A percentile compares a stretch with the other conserved stretches of the same genome.
These are phyloP conservation scores for Ictidomys tridecemlineatus DNA, from an alignment of 2,113 vertebrate genomes.

Conservation along the genomic window DNA sequence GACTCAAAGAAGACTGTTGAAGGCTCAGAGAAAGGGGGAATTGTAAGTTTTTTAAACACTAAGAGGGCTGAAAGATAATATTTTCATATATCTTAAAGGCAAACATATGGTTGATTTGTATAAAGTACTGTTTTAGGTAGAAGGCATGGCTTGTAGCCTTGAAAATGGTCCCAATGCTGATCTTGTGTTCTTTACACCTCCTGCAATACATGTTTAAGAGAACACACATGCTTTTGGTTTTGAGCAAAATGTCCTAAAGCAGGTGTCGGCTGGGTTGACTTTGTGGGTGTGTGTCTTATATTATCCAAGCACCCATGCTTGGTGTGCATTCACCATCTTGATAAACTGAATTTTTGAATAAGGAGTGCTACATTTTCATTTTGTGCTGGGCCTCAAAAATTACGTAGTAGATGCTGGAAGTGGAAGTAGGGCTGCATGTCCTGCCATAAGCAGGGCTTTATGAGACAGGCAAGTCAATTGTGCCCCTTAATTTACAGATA, in stretches of 20 bases:
- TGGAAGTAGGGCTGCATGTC: not conserved
- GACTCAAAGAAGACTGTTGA: not conserved
- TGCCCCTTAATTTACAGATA: not conserved
- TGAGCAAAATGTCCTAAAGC: not conserved
- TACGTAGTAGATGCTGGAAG: not conserved
- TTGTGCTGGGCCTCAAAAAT: not conserved
- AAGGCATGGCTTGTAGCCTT: slow-evolving; percentile 6
- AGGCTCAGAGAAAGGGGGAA: not conserved
- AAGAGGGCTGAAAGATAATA: not conserved
- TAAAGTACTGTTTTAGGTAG: slow-evolving; percentile 35
- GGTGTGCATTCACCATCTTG: not conserved
- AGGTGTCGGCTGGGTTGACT: not conserved
- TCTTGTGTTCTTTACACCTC: not conserved
- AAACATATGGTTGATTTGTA: not conserved
- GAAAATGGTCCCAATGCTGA: not conserved
- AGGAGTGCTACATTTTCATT: not conserved
- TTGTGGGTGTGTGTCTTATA: not conserved
- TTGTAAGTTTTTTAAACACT: slow-evolving; percentile 26
- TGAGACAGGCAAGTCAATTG: not conserved
- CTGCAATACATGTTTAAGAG: not conserved
- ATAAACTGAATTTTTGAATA: not conserved
- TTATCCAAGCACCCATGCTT: not conserved
- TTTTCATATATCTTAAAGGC: slow-evolving; percentile 11
- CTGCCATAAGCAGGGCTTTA: accelerated
- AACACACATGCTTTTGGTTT: not conserved